Base-by-base conservation (phyloP, 2,888 invertebrate species). In the Smittia aterrima region DNA sequence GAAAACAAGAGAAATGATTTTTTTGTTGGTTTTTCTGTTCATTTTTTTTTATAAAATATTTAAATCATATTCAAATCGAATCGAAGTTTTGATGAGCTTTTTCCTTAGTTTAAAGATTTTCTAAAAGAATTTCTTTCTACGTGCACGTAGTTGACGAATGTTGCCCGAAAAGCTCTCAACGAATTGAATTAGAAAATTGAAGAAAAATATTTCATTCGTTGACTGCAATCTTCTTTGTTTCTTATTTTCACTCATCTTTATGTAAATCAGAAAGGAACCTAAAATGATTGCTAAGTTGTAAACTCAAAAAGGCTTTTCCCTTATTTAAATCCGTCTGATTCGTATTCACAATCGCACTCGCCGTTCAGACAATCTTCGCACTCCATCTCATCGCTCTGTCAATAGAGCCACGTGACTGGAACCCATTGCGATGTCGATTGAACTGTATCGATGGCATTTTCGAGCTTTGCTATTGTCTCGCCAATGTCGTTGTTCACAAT, bases 401-500 rank as follows among this genome's bases (percentile, higher is more conserved):
- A 83, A 82, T 83, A 83, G 77, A 41, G 41, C 32, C 98, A 98
- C 58, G 94, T 93, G 7, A 98, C 97, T 2, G 98, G 98, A 77
- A 98, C 95, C 97, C 97, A 98, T 83, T 97, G 97, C 47, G 96
- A 92, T 78, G 93, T 92, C 79, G 91, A 91, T 82, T 94, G 93
- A 76, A 97, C 92, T 75, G 93, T 89, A 77, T 95, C 95, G 79
- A 98, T 91, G 22, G 96, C 93, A 77, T 91, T 89, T 83, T 98
- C 96, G 78, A 99, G 85, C 77, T 94, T 92, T 62, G 90, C 89
- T 79, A 99, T 96, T 47, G 99, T 99, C 83, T 98, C 98, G 83
- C 98, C 98, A 77, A 99, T 99, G 85, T 99, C 98, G 86, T 98
- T 98, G 87, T 99, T 99, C 77, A 98, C 93, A 80, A 99, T 96